Conservation (phyloP, 2,797 vertebrate genomes). For the Pterois miles region DNA sequence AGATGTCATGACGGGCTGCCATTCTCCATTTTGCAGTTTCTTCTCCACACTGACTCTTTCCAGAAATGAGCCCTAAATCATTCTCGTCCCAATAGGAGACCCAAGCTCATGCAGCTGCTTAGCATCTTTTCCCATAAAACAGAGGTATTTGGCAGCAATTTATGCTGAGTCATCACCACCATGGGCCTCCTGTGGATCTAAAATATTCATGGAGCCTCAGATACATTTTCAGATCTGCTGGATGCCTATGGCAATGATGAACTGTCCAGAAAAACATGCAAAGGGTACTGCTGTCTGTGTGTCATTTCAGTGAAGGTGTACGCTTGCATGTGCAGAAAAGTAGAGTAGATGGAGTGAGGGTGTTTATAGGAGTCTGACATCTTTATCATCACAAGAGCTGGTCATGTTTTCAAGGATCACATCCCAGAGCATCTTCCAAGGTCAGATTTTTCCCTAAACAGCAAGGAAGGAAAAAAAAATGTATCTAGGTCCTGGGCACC, state of each 20-base stretch:
- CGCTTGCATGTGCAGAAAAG: background rate
- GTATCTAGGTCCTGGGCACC: too few relatives aligned
- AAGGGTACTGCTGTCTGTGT: background rate
- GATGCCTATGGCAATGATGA: conserved; percentile 11
- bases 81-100: background rate
- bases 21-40: background rate
- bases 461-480: too few relatives aligned
- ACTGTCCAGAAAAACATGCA: conserved; percentile 14
- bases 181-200: conserved; percentile 9
- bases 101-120: conserved; percentile 4
- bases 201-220: conserved; percentile 52
- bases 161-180: conserved; percentile 25
- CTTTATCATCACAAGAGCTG: background rate
- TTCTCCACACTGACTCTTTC: background rate
- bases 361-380: background rate
- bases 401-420: background rate
- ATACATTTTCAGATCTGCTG: conserved; percentile 32
- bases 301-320: background rate
- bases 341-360: background rate
- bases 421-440: background rate
- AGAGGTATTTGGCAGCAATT: background rate
- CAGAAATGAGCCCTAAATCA: conserved; percentile 4
- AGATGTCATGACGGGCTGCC: background rate
- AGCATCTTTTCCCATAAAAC: conserved; percentile 39
- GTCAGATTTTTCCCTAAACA: background rate